Conservation (phyloP, 2,113 vertebrate species). For the Centropus bengalensis region DNA sequence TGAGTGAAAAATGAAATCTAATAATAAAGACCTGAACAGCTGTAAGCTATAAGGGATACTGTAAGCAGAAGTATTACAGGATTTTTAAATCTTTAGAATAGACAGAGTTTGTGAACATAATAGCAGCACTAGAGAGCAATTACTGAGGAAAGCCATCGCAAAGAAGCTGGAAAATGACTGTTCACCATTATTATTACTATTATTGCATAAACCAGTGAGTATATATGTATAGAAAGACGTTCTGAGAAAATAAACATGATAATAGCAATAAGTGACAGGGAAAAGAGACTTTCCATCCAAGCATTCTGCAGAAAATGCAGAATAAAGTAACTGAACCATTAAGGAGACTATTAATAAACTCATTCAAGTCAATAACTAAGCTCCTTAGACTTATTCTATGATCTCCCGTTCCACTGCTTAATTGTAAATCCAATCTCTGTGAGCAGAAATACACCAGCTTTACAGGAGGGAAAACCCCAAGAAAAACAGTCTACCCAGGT, state of each 20-base stretch:
- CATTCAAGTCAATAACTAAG: slow-evolving; percentile 51
- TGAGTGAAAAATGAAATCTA: background rate
- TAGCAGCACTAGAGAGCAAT: background rate
- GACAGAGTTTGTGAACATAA: background rate
- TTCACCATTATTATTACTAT: background rate
- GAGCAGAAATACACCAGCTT: background rate
- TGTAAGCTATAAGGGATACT: background rate
- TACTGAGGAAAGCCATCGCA: background rate
- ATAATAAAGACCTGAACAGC: background rate
- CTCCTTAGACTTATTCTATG: slow-evolving; percentile 10
- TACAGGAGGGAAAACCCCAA: no score
- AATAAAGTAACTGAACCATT: slow-evolving; percentile 22
- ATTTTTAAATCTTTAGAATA: background rate
- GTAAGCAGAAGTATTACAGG: background rate
- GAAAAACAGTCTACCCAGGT: background rate
- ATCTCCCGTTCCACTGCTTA: slow-evolving; percentile 12
- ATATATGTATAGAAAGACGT: background rate
- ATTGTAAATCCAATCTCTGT: background rate
- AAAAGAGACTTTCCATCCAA: background rate
- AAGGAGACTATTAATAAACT: slow-evolving; percentile 29
- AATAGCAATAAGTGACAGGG: background rate
- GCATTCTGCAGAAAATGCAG: background rate
- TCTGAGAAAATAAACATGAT: background rate
- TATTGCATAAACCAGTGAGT: background rate
- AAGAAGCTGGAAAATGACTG: background rate